phyloP scores from a whole-genome alignment of 35 echinoderm and acorn worm genomes.

The Heliocidaris erythrogramma region DNA sequence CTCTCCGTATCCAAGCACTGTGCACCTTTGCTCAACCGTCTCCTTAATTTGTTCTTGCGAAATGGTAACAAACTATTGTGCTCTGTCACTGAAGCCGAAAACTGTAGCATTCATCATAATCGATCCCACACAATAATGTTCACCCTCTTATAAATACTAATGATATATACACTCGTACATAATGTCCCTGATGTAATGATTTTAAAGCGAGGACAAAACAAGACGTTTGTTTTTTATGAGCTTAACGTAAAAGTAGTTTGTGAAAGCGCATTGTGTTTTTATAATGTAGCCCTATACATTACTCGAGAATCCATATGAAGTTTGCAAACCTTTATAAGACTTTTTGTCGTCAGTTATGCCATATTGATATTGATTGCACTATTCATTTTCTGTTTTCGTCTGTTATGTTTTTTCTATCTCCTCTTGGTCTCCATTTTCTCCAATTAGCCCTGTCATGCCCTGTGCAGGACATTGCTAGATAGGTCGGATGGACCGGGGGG shows the following conservation, averaged over 20 bases:
- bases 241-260: background rate
- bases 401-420: no score
- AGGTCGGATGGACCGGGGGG: no score
- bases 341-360: no score
- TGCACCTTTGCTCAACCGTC: background rate
- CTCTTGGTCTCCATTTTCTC: no score
- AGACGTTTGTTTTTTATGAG: background rate
- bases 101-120: background rate
- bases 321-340: no score
- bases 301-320: no score
- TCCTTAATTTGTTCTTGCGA: background rate
- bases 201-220: background rate
- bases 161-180: background rate
- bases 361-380: no score
- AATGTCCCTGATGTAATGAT: background rate
- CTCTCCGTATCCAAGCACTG: background rate
- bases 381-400: no score
- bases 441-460: no score
- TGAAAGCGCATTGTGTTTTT: background rate
- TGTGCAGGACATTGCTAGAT: no score
- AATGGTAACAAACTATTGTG: background rate
- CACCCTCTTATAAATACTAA: background rate
- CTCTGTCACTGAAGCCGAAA: background rate
- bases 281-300: background rate
- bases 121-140: background rate